Evolutionary conservation across 2,797 vertebrate species (phyloP).

Genomic region (Chaenodraco wilsoni): DNA sequence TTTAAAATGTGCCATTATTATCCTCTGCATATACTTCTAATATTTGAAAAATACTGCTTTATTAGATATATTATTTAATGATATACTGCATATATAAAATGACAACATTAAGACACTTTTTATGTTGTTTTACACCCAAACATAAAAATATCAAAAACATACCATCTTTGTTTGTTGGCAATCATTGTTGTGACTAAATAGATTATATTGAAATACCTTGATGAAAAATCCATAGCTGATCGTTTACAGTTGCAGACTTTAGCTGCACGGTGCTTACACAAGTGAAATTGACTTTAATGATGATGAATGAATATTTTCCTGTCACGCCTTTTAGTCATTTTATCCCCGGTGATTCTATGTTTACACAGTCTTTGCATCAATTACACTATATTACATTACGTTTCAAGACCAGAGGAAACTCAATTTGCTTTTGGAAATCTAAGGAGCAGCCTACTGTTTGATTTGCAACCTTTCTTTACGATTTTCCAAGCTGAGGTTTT

Average conservation of each 20-base stretch:
- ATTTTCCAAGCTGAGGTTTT: slow-evolving; percentile 24
- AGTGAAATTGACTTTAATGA: background rate
- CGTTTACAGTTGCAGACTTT: background rate
- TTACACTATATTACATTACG: slow-evolving; percentile 35
- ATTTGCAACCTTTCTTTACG: slow-evolving; percentile 24
- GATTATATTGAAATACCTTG: background rate
- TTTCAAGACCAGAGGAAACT: slow-evolving; percentile 40
- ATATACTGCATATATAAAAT: background rate
- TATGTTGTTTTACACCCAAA: background rate
- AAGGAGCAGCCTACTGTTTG: slow-evolving; percentile 20
- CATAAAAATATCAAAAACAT: background rate
- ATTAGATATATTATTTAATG: background rate
- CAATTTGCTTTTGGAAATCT: slow-evolving; percentile 43
- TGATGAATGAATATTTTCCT: slow-evolving; percentile 4
- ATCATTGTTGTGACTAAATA: background rate
- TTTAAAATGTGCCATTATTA: background rate
- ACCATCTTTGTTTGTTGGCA: background rate
- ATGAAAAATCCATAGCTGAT: background rate
- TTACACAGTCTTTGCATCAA: slow-evolving; percentile 2
- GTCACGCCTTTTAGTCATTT: background rate
- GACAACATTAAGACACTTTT: background rate
- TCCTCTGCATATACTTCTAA: background rate
- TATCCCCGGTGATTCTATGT: background rate
- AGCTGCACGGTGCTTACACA: background rate
- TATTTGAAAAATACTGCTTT: background rate